Conservation (phyloP, 2,888 invertebrate species). For the Spilosoma lubricipeda region DNA sequence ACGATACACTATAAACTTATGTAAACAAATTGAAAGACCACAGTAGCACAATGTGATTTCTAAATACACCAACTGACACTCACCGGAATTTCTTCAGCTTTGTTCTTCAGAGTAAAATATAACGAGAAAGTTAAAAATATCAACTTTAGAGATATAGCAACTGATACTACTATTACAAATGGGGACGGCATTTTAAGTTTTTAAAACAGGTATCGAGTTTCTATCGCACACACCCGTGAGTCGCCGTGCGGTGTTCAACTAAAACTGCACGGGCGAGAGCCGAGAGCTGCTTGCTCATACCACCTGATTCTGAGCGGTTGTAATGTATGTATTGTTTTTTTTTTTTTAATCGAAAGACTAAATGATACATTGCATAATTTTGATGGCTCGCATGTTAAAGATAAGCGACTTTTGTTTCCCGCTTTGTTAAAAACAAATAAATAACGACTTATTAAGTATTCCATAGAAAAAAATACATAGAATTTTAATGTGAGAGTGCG, state of each 20-base stretch:
- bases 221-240: slow-evolving; percentile 44
- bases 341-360: no score
- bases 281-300: slow-evolving; percentile 30
- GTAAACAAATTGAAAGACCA: slow-evolving; percentile 12
- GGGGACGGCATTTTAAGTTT: slow-evolving; percentile 65
- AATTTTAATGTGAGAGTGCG: neutral
- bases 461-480: neutral
- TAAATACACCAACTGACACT: slow-evolving; percentile 51
- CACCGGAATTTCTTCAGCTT: slow-evolving; percentile 58
- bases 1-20: slow-evolving; percentile 2
- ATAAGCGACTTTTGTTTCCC: slow-evolving; percentile 50
- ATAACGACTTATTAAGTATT: slow-evolving; percentile 21
- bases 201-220: slow-evolving; percentile 11
- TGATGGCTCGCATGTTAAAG: slow-evolving; percentile 47
- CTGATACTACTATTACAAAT: slow-evolving; percentile 78
- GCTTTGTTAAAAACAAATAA: slow-evolving; percentile 16
- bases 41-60: slow-evolving; percentile 32
- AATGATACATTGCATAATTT: slow-evolving; percentile 52
- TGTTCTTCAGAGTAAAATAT: slow-evolving; percentile 72
- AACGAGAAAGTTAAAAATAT: slow-evolving; percentile 78
- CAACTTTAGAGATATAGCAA: slow-evolving; percentile 76
- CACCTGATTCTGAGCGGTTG: slow-evolving; percentile 53
- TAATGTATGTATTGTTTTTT: slow-evolving; percentile 68
- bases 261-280: slow-evolving; percentile 64
- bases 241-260: slow-evolving; percentile 54